Evolutionary conservation across 2,113 vertebrate species (phyloP).

Genomic region (Rhinichthys klamathensis): DNA sequence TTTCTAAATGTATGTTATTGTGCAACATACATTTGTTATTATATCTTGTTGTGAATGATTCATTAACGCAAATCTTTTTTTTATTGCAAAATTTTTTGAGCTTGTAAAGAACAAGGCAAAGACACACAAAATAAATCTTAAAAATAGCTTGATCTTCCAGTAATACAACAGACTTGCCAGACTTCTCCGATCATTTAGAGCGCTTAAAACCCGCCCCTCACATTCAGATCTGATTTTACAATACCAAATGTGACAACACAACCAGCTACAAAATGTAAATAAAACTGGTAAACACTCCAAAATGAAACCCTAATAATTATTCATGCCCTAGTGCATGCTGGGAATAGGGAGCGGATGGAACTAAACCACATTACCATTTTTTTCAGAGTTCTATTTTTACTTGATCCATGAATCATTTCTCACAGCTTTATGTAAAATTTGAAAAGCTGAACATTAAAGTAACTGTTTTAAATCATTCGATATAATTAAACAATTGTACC

Average conservation of each 20-base stretch:
- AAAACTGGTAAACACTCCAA: background rate
- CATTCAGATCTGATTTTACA: background rate
- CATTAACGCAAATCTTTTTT: too few species aligned
- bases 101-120: too few species aligned
- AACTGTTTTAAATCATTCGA: background rate
- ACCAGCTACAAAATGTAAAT: background rate
- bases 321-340: constrained; percentile 13
- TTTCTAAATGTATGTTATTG: too few species aligned
- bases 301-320: constrained; percentile 8
- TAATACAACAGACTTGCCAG: too few species aligned
- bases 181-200: background rate
- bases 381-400: background rate
- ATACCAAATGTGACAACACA: background rate
- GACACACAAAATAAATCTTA: too few species aligned
- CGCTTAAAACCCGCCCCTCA: background rate
- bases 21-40: too few species aligned
- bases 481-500: background rate
- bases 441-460: constrained; percentile 3
- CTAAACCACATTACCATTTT: background rate
- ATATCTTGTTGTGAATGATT: too few species aligned
- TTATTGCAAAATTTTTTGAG: too few species aligned
- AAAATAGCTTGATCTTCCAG: too few species aligned
- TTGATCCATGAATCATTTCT: background rate
- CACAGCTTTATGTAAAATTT: background rate
- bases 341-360: background rate